These are phyloP conservation scores for human DNA, from an alignment of 2,113 vertebrate genomes.

Conservation along the genomic window GRCh38 chr15:84978501-84979000, in stretches of 20 bases:
- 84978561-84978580: not conserved
- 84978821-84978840: not conserved
- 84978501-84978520: not conserved
- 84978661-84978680: not conserved
- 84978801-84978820: not conserved
- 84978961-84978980: not conserved
- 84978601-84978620: not conserved
- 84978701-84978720: not conserved
- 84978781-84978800: not conserved
- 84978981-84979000: not conserved
- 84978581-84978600: constrained; percentile 12
- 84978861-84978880: not conserved
- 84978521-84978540: not conserved
- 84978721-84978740: not conserved
- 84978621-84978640: not conserved
- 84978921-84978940: not conserved
- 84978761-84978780: not conserved
- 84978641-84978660: not conserved
- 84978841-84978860: not conserved
- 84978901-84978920: not conserved
- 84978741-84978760: not conserved
- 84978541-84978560: not conserved
- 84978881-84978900: not conserved
- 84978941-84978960: not conserved
- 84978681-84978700: not conserved